These are phyloP conservation scores for Antedon mediterranea DNA, from an alignment of 53 echinoderm and acorn worm species.

Conservation along the genomic window DNA sequence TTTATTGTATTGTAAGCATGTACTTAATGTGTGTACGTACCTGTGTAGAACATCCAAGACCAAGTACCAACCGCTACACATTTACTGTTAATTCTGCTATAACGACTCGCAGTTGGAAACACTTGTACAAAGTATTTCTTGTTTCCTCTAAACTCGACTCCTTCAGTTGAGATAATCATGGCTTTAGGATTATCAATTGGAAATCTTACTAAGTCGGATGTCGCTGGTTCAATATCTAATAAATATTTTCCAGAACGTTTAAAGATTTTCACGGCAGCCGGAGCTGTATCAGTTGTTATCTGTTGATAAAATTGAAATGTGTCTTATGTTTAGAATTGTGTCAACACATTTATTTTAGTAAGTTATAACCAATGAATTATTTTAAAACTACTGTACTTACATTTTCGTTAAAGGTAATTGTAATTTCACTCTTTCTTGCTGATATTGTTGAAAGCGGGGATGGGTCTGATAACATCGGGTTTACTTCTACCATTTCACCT, in stretches of 20 bases:
- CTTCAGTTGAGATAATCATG: not conserved
- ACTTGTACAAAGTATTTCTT: not conserved
- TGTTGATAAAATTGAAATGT: not conserved
- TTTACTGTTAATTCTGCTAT: not conserved
- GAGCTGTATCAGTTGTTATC: not conserved
- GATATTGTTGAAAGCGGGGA: not conserved
- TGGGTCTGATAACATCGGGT: not conserved
- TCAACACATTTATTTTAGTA: too few relatives aligned
- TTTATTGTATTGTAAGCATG: too few relatives aligned
- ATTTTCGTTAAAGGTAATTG: not conserved
- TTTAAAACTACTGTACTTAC: not conserved
- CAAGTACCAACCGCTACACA: not conserved
- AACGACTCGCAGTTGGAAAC: not conserved
- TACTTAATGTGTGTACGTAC: not conserved
- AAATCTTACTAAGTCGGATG: not conserved
- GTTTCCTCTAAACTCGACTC: not conserved
- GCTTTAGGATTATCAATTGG: not conserved
- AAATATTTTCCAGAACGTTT: not conserved
- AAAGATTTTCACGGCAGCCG: not conserved
- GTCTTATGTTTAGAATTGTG: not conserved
- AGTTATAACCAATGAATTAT: too few relatives aligned
- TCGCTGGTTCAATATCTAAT: not conserved
- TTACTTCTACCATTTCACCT: not conserved
- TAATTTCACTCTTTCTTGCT: not conserved
- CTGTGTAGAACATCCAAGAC: not conserved